phyloP scores from a whole-genome alignment of 2,797 vertebrate species.

The Mormyrus hasselquistii region DNA sequence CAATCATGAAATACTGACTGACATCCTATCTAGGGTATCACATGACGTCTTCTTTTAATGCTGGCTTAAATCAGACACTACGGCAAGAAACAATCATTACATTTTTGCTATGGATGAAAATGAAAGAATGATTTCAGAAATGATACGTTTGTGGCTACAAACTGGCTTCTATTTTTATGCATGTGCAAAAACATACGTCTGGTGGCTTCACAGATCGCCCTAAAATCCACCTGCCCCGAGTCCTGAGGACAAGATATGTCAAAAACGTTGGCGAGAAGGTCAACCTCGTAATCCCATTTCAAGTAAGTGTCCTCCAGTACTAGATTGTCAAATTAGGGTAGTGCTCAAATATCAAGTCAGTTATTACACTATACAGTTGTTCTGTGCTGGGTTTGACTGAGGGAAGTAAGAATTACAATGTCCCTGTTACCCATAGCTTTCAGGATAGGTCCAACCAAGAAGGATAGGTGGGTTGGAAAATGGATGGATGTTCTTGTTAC shows the following conservation, averaged over 20 bases:
- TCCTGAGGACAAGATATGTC: conserved; percentile 77
- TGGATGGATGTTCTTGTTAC: background rate
- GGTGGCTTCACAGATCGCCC: conserved; percentile 72
- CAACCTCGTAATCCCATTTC: conserved; percentile 89
- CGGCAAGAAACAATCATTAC: background rate
- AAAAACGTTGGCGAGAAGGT: conserved; percentile 69
- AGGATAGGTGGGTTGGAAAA: too few relatives aligned
- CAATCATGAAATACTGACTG: background rate
- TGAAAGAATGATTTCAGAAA: background rate
- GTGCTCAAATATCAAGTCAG: background rate
- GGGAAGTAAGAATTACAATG: background rate
- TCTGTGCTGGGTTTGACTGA: background rate
- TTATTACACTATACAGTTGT: background rate
- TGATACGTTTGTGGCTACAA: background rate
- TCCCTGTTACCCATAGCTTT: background rate
- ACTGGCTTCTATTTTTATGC: background rate
- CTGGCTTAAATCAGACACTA: background rate
- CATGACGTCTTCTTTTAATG: background rate
- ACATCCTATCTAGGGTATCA: background rate
- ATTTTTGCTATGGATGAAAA: background rate
- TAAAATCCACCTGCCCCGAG: conserved; percentile 83
- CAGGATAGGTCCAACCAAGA: too few relatives aligned
- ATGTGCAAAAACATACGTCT: background rate
- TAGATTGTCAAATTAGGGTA: background rate
- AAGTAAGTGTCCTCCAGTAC: conserved; percentile 56